Percentiles rank a stretch among this genome's conserved stretches.
Conservation (phyloP, 1,140 invertebrate genomes). For the Drosophila biarmipes region DNA sequence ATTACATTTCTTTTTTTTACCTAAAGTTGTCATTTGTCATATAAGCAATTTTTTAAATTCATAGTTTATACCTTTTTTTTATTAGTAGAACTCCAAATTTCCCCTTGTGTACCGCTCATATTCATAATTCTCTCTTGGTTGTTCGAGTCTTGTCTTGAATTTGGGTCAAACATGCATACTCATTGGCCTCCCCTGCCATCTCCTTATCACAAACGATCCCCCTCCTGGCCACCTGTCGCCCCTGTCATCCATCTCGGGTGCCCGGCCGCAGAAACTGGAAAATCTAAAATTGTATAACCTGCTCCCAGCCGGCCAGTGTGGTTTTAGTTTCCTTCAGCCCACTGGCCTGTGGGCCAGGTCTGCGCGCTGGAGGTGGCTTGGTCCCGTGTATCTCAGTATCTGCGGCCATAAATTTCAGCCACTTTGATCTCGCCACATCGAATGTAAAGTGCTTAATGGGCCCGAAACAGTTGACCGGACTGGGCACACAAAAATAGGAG, state of each 20-base stretch:
- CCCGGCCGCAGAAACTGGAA: slow-evolving; percentile 52
- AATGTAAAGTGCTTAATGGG: slow-evolving; percentile 82
- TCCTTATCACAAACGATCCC: slow-evolving; percentile 38
- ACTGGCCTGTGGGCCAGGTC: slow-evolving; percentile 43
- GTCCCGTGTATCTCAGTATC: slow-evolving; percentile 60
- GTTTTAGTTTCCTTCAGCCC: slow-evolving; percentile 44
- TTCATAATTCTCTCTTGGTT: slow-evolving; percentile 41
- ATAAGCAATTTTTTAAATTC: background rate
- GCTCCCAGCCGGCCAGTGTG: slow-evolving; percentile 53
- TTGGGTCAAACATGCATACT: slow-evolving; percentile 83
- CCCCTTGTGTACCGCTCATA: slow-evolving; percentile 25
- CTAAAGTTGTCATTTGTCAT: too few relatives aligned
- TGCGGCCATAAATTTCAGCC: slow-evolving; percentile 73
- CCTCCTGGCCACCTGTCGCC: background rate
- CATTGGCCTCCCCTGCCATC: slow-evolving; percentile 57
- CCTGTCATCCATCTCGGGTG: slow-evolving; percentile 4
- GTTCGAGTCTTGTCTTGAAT: slow-evolving; percentile 55
- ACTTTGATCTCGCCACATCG: slow-evolving; percentile 82
- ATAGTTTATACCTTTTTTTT: background rate
- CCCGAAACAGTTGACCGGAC: slow-evolving; percentile 48
- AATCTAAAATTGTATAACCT: slow-evolving; percentile 81
- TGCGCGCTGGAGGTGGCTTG: slow-evolving; percentile 16
- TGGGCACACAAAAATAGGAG: slow-evolving; percentile 44
- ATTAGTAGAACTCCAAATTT: background rate
- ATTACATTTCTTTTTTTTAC: too few relatives aligned